These are phyloP conservation scores for Hippopotamyrus pictus DNA, from an alignment of 2,797 vertebrate species.

Conservation along the genomic window DNA sequence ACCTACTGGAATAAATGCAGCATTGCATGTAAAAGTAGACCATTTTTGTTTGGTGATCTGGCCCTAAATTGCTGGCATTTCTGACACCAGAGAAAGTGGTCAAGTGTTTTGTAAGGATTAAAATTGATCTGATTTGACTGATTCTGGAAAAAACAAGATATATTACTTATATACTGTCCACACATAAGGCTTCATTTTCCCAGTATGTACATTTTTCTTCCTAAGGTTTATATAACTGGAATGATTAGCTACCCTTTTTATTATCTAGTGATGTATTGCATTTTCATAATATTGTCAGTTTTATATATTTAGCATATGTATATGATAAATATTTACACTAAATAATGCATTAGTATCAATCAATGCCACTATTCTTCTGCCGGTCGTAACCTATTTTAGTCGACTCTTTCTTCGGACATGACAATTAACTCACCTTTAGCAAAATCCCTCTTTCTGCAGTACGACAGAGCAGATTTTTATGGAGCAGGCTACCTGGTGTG, in stretches of 20 bases:
- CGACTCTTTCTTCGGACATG: background rate
- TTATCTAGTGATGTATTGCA: background rate
- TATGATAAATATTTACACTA: background rate
- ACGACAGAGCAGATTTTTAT: background rate
- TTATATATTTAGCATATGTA: background rate
- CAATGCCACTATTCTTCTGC: background rate
- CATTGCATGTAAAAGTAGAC: slow-evolving; percentile 2
- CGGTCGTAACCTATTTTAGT: background rate
- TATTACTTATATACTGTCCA: background rate
- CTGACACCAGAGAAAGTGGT: background rate
- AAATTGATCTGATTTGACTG: background rate
- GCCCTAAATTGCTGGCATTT: background rate
- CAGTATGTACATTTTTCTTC: background rate
- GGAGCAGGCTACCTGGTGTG: background rate
- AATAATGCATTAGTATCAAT: background rate
- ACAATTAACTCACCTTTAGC: background rate
- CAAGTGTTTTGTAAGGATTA: background rate
- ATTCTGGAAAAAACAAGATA: background rate
- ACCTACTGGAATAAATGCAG: slow-evolving; percentile 16
- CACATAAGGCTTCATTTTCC: background rate
- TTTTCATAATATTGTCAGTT: background rate
- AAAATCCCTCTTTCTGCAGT: background rate
- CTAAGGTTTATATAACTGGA: background rate
- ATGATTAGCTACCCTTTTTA: background rate
- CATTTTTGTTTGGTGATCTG: background rate